Percentiles rank a stretch among this genome's conserved stretches.
Evolutionary conservation across 2,797 vertebrate genomes (phyloP).

Genomic region (Linurgus olivaceus): DNA sequence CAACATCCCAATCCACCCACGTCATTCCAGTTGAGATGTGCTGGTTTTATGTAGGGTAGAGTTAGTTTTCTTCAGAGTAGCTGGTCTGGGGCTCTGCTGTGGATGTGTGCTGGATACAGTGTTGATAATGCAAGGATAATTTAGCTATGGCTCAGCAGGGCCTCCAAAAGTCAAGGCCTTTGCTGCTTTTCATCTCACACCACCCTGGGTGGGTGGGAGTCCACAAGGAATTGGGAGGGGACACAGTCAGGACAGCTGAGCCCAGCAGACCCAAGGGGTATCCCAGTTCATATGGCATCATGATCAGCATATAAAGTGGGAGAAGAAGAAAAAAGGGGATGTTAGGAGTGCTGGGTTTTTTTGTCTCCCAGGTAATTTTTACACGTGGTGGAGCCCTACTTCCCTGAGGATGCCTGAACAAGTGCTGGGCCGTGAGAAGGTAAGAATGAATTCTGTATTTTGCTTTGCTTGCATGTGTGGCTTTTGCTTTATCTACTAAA

Average conservation of each 20-base stretch:
- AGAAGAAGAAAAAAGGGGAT: neutral
- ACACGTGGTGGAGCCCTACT: accelerated
- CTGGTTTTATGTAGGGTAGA: neutral
- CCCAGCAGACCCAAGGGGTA: neutral
- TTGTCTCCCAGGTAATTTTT: too few relatives aligned
- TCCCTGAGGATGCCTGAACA: neutral
- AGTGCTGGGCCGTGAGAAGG: neutral
- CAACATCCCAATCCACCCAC: neutral
- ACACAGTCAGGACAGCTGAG: neutral
- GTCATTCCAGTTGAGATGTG: neutral
- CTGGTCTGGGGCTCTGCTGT: neutral
- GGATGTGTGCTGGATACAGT: neutral
- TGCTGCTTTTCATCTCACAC: neutral
- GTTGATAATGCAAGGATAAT: neutral
- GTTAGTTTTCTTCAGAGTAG: neutral
- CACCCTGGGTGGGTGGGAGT: too few relatives aligned
- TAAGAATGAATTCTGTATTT: neutral
- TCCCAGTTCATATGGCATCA: neutral
- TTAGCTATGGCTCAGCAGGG: neutral
- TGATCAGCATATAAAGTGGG: neutral
- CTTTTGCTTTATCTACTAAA: neutral
- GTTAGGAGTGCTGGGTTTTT: accelerated
- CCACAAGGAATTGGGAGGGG: neutral
- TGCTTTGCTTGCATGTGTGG: neutral
- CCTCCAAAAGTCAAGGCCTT: neutral